These are phyloP conservation scores for Agonopterix heracliana DNA, from an alignment of 2,888 invertebrate genomes.

Conservation along the genomic window DNA sequence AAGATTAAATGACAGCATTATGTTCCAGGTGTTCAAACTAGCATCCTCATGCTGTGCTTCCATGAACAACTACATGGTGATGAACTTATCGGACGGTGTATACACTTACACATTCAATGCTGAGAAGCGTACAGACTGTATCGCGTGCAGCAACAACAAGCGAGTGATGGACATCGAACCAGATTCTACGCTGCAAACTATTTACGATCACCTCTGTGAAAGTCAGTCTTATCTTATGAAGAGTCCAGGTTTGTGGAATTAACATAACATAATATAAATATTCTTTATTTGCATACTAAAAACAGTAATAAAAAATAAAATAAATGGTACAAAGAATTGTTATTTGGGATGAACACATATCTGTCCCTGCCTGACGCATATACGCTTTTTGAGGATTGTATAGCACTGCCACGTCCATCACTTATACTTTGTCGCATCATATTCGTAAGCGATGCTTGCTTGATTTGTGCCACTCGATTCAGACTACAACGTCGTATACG, in stretches of 20 bases:
- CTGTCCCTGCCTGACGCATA: too few species aligned
- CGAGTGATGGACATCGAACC: slow-evolving; percentile 77
- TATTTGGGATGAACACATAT: too few species aligned
- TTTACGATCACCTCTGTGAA: slow-evolving; percentile 88
- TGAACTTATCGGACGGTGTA: slow-evolving; percentile 96
- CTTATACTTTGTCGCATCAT: too few species aligned
- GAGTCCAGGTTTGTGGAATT: slow-evolving; percentile 79
- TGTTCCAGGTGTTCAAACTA: slow-evolving; percentile 89
- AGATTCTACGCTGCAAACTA: slow-evolving; percentile 82
- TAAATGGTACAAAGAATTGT: too few species aligned
- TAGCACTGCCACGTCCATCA: too few species aligned
- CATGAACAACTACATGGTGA: slow-evolving; percentile 97
- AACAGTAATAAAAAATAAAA: too few species aligned
- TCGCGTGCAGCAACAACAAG: slow-evolving; percentile 89
- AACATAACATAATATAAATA: too few species aligned
- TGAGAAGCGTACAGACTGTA: slow-evolving; percentile 89
- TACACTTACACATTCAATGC: slow-evolving; percentile 97
- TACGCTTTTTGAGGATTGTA: too few species aligned
- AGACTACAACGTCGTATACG: too few species aligned
- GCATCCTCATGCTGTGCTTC: slow-evolving; percentile 93
- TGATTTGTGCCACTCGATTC: too few species aligned
- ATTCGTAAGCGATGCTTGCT: too few species aligned
- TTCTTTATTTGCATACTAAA: too few species aligned
- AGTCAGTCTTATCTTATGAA: slow-evolving; percentile 91
- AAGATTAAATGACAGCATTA: not conserved